phyloP scores from a whole-genome alignment of 1,140 invertebrate species.

The Platyscapa corneri region DNA sequence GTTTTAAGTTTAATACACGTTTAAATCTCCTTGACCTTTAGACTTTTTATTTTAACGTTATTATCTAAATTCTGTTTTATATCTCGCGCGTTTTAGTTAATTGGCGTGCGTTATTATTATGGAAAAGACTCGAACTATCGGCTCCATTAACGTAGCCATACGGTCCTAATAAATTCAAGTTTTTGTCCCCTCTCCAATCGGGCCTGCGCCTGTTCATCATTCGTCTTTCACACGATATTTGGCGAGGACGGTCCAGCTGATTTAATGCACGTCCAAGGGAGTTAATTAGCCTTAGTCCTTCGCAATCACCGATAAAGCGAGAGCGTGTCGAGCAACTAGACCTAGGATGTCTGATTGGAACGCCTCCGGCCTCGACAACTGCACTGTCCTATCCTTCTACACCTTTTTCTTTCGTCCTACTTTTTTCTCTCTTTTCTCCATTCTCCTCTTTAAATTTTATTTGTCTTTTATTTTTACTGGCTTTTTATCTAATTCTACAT shows the following conservation, averaged over 20 bases:
- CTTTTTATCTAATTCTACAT: too few species aligned
- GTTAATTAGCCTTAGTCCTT: conserved; percentile 56
- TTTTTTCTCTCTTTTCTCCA: conserved; percentile 8
- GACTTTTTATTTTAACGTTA: neutral
- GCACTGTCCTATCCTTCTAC: neutral
- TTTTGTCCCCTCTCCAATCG: neutral
- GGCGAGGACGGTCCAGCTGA: conserved; percentile 48
- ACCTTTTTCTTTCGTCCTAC: neutral
- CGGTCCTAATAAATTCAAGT: conserved; percentile 33
- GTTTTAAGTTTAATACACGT: neutral
- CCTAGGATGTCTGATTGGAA: conserved; percentile 43
- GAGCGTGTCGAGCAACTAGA: conserved; percentile 34
- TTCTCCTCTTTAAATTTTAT: neutral
- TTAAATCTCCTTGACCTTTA: neutral
- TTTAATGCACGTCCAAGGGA: conserved; percentile 53
- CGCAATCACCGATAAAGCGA: conserved; percentile 55
- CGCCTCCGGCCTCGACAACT: neutral
- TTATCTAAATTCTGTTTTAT: neutral
- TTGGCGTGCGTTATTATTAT: neutral
- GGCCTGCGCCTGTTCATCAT: neutral
- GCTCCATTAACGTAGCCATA: conserved; percentile 6
- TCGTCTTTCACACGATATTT: conserved; percentile 9
- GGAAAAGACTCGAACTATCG: neutral
- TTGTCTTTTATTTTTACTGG: neutral
- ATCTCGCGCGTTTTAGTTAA: neutral